Conservation (phyloP, 2,797 vertebrate species). For the Myotis vivesi region DNA sequence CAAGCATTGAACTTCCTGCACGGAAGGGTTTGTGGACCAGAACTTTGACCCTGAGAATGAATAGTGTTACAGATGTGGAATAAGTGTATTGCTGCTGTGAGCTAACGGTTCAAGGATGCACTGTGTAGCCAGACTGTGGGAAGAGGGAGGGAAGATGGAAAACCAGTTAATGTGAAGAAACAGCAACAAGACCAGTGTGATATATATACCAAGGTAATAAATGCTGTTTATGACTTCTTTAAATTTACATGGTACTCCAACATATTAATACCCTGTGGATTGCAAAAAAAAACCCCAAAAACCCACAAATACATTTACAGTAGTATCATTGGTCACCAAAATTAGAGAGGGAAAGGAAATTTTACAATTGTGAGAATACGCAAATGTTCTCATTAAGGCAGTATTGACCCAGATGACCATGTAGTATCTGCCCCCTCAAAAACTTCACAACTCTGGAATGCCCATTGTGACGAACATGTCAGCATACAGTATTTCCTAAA, state of each 20-base stretch:
- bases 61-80: not conserved
- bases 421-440: constrained; percentile 49
- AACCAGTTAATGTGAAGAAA: constrained; percentile 74
- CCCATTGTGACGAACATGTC: constrained; percentile 47
- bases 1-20: constrained; percentile 73
- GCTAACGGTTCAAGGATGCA: constrained; percentile 51
- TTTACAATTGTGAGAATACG: constrained; percentile 37
- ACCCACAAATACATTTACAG: constrained; percentile 69
- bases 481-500: constrained; percentile 75
- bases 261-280: constrained; percentile 62
- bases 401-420: constrained; percentile 57
- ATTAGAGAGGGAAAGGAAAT: constrained; percentile 58
- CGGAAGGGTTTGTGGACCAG: constrained; percentile 46
- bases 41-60: constrained; percentile 48
- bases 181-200: constrained; percentile 66
- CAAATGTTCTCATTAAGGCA: constrained; percentile 76
- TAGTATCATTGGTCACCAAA: constrained; percentile 64
- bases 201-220: constrained; percentile 83
- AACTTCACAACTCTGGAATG: constrained; percentile 74
- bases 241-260: constrained; percentile 74
- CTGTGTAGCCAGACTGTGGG: constrained; percentile 60
- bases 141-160: constrained; percentile 68
- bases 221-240: constrained; percentile 80
- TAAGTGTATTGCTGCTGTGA: constrained; percentile 55
- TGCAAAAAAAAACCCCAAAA: constrained; percentile 67